These are phyloP conservation scores for Heptranchias perlo DNA, from an alignment of 2,113 vertebrate species.

Conservation along the genomic window DNA sequence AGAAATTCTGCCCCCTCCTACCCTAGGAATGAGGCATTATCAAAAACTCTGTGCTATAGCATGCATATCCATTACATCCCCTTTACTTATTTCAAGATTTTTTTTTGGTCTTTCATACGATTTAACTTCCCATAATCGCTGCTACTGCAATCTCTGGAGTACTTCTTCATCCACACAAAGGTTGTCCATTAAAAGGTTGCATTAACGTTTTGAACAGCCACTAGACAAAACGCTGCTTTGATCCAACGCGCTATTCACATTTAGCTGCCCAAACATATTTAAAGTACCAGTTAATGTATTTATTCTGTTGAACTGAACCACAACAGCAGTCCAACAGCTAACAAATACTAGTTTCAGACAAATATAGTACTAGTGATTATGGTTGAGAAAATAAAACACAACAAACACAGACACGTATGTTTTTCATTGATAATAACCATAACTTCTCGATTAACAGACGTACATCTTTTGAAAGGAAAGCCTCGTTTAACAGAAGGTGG, in stretches of 20 bases:
- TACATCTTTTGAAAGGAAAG: constrained; percentile 6
- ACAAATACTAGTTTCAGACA: background rate
- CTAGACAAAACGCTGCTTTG: background rate
- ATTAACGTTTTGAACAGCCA: background rate
- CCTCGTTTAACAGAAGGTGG: background rate
- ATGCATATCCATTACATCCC: background rate
- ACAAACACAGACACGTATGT: background rate
- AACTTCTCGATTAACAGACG: background rate
- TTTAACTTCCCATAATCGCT: constrained; percentile 12
- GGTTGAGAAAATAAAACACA: constrained; percentile 16
- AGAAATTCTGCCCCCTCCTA: background rate
- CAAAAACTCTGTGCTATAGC: background rate
- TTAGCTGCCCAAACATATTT: no score
- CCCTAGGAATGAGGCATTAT: background rate
- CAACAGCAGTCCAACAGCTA: background rate
- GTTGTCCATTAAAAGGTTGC: background rate
- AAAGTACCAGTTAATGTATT: constrained; percentile 19
- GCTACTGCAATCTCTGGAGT: background rate
- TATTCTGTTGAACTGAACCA: background rate
- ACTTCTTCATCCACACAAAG: background rate
- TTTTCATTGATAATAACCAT: no score
- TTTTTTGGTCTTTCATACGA: background rate
- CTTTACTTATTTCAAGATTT: background rate
- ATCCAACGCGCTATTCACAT: background rate
- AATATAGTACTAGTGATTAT: background rate